A percentile compares a stretch with the other conserved stretches of the same genome.
Evolutionary conservation across 2,797 vertebrate genomes (phyloP).

Genomic region (Remorina albescens): DNA sequence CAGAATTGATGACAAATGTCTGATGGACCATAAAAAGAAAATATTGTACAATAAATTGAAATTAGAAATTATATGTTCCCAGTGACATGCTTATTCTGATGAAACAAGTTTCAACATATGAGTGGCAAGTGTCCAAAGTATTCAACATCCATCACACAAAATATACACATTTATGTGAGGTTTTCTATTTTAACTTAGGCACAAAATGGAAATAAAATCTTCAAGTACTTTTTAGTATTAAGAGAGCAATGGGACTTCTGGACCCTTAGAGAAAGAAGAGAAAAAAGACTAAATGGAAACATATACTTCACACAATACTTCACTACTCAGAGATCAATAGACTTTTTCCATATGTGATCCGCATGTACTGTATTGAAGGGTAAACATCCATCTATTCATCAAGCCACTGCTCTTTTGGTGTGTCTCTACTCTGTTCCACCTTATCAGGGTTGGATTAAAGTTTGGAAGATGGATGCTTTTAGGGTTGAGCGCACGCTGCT

Average conservation of each 20-base stretch:
- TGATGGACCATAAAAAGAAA: constrained; percentile 57
- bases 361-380: background rate
- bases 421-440: constrained; percentile 66
- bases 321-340: background rate
- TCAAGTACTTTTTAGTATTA: too few species aligned
- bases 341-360: background rate
- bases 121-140: background rate
- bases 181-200: background rate
- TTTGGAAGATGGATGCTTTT: constrained; percentile 65
- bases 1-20: constrained; percentile 92
- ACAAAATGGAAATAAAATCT: background rate
- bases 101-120: background rate
- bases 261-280: background rate
- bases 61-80: background rate
- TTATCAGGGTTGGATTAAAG: constrained; percentile 72
- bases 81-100: background rate
- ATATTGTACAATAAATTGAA: background rate
- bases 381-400: constrained; percentile 60
- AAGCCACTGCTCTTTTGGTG: constrained; percentile 53
- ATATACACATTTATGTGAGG: background rate
- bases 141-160: too few species aligned
- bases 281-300: background rate
- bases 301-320: too few species aligned
- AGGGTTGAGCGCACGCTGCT: background rate
- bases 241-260: too few species aligned